Base-by-base conservation (phyloP, 2,113 vertebrate genomes). In the Athene cunicularia region DNA sequence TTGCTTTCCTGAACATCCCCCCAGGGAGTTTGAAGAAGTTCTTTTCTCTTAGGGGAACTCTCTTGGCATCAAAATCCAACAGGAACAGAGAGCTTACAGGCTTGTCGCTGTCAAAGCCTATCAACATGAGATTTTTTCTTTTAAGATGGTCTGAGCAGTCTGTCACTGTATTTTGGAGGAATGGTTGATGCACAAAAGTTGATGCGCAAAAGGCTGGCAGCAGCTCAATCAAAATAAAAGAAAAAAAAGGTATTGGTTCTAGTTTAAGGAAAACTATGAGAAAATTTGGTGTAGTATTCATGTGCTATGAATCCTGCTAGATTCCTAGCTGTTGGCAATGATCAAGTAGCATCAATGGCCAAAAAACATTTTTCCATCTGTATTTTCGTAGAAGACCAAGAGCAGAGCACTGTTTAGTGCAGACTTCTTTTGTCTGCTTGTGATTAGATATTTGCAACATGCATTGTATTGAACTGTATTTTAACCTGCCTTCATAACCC, bases 321-420 rank as follows among this genome's bases (percentile, higher is more conserved):
- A 60, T 96, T 95, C 50, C 86, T 92, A 60, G 63, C 19, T 90
- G 66, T 86, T 97, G 95, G 93, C 96, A 97, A 53, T 90, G 87
- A 90, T 94, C 73, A 73, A 80, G 43, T 85, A 94, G 49, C 59
- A 93, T 52, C 80, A 85, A 68, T 93, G 62, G 91, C 77, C 92
- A 96, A 97, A 94, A 94, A 96, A 56, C 49, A 84, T 94, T 97
- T 95, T 94, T 94, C 93, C 93, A 94, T 97, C 50, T 97, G 80
- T 93, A 66, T 87, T 96, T 95, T 96, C 95, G 56, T 39, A 68
- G 74, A 53, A 94, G 39, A 80, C 63, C 66, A 74, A 85, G 77
- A 28, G 10, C 77, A 47, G 73, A 79, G 35, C 49, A 26, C 66
- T 94, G 50, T 93, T 91, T 33, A 91, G 28, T 90, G 35, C 71